Conservation (phyloP, 2,888 invertebrate species). For the Trisateles emortualis region DNA sequence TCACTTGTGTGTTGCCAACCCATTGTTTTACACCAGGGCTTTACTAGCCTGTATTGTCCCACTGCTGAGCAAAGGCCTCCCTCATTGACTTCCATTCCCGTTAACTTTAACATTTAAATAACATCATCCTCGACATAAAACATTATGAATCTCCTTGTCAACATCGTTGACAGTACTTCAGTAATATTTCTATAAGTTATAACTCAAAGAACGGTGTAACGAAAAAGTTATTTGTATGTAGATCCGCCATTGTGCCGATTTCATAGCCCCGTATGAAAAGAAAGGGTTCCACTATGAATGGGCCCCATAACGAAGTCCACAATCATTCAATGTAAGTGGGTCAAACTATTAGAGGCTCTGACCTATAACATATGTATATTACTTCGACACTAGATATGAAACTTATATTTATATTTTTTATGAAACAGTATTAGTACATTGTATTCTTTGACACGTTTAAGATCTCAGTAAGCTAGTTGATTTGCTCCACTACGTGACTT, state of each 20-base stretch:
- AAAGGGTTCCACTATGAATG: constrained; percentile 25
- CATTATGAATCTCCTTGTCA: not conserved
- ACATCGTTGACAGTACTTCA: constrained; percentile 1
- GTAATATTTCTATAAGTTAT: constrained; percentile 9
- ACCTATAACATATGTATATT: constrained; percentile 17
- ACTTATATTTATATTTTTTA: not conserved
- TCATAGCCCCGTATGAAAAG: constrained; percentile 13
- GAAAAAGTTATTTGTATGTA: constrained; percentile 23
- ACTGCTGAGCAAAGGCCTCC: no score
- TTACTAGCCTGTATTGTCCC: no score
- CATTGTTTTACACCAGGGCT: no score
- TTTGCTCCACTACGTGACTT: no score
- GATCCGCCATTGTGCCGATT: constrained; percentile 24
- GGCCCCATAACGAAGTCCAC: constrained; percentile 24
- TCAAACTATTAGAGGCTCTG: constrained; percentile 18
- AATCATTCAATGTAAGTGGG: constrained; percentile 30
- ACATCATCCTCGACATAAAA: not conserved
- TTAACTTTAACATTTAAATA: not conserved
- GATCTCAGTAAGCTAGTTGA: no score
- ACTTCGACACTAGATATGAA: constrained; percentile 8
- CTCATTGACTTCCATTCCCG: no score
- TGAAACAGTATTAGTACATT: not conserved
- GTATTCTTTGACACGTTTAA: not conserved
- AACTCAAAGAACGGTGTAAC: constrained; percentile 1
- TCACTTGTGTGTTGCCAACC: no score